Evolutionary conservation across 2,888 invertebrate genomes (phyloP).

Genomic region (Eupsilia transversa): DNA sequence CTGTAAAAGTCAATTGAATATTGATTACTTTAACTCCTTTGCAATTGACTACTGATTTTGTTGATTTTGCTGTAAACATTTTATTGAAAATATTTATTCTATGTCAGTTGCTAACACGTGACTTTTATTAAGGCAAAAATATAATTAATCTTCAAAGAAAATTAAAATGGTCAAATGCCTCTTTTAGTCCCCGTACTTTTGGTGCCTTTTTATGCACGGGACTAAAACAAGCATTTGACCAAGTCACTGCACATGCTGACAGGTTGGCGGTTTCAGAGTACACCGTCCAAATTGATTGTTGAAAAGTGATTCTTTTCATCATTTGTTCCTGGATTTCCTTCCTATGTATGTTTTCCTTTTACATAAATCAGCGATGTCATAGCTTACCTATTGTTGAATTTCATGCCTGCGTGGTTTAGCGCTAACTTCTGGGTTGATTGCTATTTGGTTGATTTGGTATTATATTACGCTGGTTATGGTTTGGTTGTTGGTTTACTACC

Average conservation of each 20-base stretch:
- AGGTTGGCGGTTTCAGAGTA: neutral
- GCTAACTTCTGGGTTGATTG: too few relatives aligned
- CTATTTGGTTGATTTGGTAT: too few relatives aligned
- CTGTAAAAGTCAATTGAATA: conserved; percentile 38
- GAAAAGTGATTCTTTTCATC: too few relatives aligned
- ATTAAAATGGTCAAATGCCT: too few relatives aligned
- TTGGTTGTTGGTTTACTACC: too few relatives aligned
- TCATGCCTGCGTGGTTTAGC: too few relatives aligned
- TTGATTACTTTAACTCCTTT: conserved; percentile 33
- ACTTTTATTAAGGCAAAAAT: neutral
- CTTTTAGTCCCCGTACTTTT: neutral
- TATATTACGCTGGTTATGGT: too few relatives aligned
- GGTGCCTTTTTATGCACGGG: neutral
- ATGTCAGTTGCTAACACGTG: too few relatives aligned
- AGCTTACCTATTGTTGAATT: neutral
- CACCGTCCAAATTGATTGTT: too few relatives aligned
- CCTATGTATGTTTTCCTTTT: neutral
- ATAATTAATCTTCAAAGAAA: neutral
- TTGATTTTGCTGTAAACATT: neutral
- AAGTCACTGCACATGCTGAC: neutral
- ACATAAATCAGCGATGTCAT: neutral
- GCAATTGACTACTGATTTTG: conserved; percentile 18
- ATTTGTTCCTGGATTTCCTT: neutral
- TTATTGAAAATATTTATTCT: neutral
- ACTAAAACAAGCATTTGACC: neutral